Evolutionary conservation across 2,797 vertebrate genomes (phyloP).

Genomic region (Margarornis squamiger): DNA sequence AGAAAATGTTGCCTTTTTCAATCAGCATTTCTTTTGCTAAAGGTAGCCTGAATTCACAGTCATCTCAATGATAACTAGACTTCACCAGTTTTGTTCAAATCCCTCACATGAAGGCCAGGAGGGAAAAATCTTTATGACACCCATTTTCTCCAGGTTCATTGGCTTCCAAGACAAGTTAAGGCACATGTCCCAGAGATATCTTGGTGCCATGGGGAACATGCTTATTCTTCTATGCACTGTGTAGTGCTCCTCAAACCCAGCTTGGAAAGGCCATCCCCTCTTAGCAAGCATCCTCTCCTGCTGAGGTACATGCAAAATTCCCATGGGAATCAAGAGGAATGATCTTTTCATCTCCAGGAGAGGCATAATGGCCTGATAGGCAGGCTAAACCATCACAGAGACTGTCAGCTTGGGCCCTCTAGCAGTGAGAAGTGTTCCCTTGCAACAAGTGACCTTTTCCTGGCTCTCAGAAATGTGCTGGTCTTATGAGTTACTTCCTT

Average conservation of each 20-base stretch:
- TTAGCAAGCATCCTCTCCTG: not conserved
- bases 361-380: not conserved
- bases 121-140: not conserved
- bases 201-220: not conserved
- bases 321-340: not conserved
- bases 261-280: not conserved
- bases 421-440: not conserved
- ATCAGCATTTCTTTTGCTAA: not conserved
- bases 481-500: not conserved
- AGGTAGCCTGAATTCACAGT: not conserved
- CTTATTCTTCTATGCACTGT: not conserved
- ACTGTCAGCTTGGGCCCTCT: not conserved
- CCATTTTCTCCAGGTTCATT: not conserved
- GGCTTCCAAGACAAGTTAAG: not conserved
- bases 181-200: not conserved
- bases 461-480: not conserved
- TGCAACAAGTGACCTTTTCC: not conserved
- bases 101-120: not conserved
- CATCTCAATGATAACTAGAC: not conserved
- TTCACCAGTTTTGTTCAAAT: not conserved
- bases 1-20: not conserved
- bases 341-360: not conserved
- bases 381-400: not conserved
- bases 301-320: not conserved
- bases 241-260: not conserved